Base-by-base conservation (phyloP, 1,140 invertebrate genomes). In the Pentalonia nigronervosa region DNA sequence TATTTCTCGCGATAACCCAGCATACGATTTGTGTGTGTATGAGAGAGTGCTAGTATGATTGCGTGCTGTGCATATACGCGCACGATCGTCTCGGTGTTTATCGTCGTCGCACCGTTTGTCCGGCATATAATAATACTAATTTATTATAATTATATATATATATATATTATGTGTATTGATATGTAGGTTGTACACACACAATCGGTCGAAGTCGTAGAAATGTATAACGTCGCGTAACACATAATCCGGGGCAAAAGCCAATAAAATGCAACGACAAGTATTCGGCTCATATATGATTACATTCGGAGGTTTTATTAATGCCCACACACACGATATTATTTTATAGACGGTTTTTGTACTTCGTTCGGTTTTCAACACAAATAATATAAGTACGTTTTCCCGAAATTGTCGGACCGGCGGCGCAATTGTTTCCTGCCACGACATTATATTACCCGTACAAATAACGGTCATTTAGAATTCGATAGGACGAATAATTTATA, bases 211-310 rank as follows among this genome's bases (percentile, higher is more conserved):
- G 91, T 50, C 91, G 23, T 84, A 93, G 67, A 84, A 93, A 93
- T 53, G 81, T 84, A 14, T 23, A n/a, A 25, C 50, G 81, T 84
- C 91, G n/a, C 45, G 47, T 92, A 86, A 84, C 91, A 86, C 17
- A 41, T 93, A 93, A 93, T 93, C 91, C 91, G 91, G 34, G 81
- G 91, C 47, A 93, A 93, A 93, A 93, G 91, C 91, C 91, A 93
- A 93, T 93, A 93, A 86, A 93, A 84, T 93, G 91, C 91, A 92
- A 92, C 20, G 76, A 53, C 76, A 47, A 60, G 56, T 91, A 91
- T 67, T 91, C 30, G 90, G 53, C 23, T 89, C 48, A 36, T 89
- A 89, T 89, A 89, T 89, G 88, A 89, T 53, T 76, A 67, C 41
- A 47, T 50, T 91, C 14, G 90, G 76, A 91, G 90, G 56, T 91